Base-by-base conservation (phyloP, 35 echinoderm and acorn worm genomes). In the Patiria miniata region DNA sequence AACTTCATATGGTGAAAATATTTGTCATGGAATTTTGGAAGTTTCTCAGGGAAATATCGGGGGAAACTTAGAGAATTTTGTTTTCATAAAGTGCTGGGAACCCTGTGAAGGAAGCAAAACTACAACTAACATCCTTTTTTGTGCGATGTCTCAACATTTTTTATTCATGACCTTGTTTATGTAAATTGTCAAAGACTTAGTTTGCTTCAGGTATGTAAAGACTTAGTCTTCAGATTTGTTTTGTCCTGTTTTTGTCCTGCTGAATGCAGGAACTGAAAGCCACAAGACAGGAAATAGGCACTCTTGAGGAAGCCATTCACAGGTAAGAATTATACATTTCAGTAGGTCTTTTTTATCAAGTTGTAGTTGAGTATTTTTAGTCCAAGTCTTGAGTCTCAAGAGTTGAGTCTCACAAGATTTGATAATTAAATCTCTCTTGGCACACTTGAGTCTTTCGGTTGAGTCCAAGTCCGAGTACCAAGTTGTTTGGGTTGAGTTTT, bases 311-410 rank as follows among this genome's bases (percentile, higher is more conserved):
- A 21, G 57, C 19, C 7, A 60, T 60, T 26, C 19, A 60, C 19
- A 60, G 57, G 57, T 60, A n/a, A 57, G 54, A 57, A 57, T 57
- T 57, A n/a, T 57, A 57, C 54, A 57, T 18, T 18, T n/a, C n/a
- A n/a, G n/a, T n/a, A n/a, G n/a, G n/a, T n/a, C n/a, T n/a, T n/a
- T n/a, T n/a, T n/a, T n/a, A n/a, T n/a, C n/a, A n/a, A n/a, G n/a
- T n/a, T n/a, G n/a, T n/a, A n/a, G n/a, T n/a, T n/a, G n/a, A n/a
- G n/a, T n/a, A n/a, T n/a, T n/a, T n/a, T n/a, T n/a, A n/a, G n/a
- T n/a, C n/a, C n/a, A n/a, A n/a, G n/a, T 55, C 52, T 55, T 9
- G 21, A 19, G 52, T 55, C 52, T 55, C 52, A n/a, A n/a, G n/a
- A n/a, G n/a, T n/a, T n/a, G n/a, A n/a, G n/a, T n/a, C n/a, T n/a